Base-by-base conservation (phyloP, 2,888 invertebrate species). In the Aethes cnicana region DNA sequence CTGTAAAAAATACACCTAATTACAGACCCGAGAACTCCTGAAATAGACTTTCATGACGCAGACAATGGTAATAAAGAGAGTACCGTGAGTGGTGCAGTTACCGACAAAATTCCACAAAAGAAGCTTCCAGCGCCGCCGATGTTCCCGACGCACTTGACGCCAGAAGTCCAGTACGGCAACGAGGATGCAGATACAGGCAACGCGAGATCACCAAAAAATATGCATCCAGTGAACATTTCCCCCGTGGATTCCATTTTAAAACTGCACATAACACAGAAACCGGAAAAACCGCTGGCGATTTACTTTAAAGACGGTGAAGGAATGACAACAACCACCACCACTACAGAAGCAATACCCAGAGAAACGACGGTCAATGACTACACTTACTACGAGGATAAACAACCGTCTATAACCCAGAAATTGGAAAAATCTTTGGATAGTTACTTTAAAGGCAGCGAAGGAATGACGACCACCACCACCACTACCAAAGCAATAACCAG, bases 151-250 rank as follows among this genome's bases (percentile, higher is more conserved):
- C 83, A 87, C 55, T 71, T 90, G 12, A 70, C 81, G 16, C 90
- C 86, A n/a, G 90, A 90, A 68, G 88, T 90, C 1, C 90, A 90
- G 66, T 90, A 90, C 53, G 90, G 90, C 12, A 90, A 90, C 56
- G 90, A 90, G 57, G 82, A 79, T 63, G 84, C 81, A 17, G 90
- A 89, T 53, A 57, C 72, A 3, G 81, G 84, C 9, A 84, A 77
- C 36, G 55, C 70, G 11, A 77, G 89, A 58, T 66, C 72, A 6
- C 69, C 86, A 1, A 88, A 87, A 66, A 43, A 67, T 18, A 46
- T 83, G 7, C 72, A 77, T 6, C 69, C 73, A 11, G 53, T 56
- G 1, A 71, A 71, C 28, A 61, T 60, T 1, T 55, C 69, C 2
- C 58, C 67, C 2, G 70, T 70, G 52, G 84, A 87, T 46, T 77